Percentiles rank a stretch among this genome's conserved stretches.
phyloP scores from a whole-genome alignment of 2,888 invertebrate species.

The Alloscopus bannaensis region DNA sequence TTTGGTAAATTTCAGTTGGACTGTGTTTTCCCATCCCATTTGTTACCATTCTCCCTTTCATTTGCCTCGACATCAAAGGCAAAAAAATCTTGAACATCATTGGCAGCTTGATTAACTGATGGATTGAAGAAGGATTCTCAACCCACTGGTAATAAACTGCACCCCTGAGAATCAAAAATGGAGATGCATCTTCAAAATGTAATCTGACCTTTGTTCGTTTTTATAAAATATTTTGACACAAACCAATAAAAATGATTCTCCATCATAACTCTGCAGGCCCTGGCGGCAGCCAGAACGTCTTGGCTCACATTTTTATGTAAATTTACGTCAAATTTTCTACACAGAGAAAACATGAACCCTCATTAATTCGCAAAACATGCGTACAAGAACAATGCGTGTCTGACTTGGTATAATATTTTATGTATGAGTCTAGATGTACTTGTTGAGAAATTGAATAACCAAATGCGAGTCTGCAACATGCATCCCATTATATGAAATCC shows the following conservation, averaged over 20 bases:
- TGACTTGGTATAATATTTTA: too few relatives aligned
- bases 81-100: constrained; percentile 3
- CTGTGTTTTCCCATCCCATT: constrained; percentile 69
- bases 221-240: neutral
- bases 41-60: constrained; percentile 9
- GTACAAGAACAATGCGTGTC: too few relatives aligned
- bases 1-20: constrained; percentile 53
- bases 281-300: constrained; percentile 74
- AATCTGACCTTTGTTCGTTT: too few relatives aligned
- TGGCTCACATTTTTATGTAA: constrained; percentile 73
- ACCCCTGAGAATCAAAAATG: constrained; percentile 10
- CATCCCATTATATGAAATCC: constrained; percentile 75
- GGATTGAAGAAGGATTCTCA: neutral
- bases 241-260: constrained; percentile 76
- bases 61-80: neutral
- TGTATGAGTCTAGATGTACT: constrained; percentile 27
- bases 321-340: constrained; percentile 74
- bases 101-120: constrained; percentile 20
- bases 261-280: constrained; percentile 75
- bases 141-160: constrained; percentile 10
- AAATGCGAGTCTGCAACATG: constrained; percentile 75
- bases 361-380: too few relatives aligned
- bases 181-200: neutral
- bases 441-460: constrained; percentile 75
- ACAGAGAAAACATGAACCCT: constrained; percentile 12